Base-by-base conservation (phyloP, 2,113 vertebrate species). In the Psittacula cyanocephala region DNA sequence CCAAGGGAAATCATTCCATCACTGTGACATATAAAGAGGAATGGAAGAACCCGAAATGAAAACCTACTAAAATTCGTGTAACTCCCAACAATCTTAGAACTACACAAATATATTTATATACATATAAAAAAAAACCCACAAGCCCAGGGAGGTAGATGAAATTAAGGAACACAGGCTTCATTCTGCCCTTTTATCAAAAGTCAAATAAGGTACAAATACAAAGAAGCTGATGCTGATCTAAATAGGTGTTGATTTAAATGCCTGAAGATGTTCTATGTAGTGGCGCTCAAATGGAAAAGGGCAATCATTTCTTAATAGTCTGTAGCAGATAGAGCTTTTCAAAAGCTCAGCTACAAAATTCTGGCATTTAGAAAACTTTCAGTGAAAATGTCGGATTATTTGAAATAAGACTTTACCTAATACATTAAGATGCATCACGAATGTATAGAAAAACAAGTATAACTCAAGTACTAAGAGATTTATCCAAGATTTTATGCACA, bases 51-150 rank as follows among this genome's bases (percentile, higher is more conserved):
- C 43, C 49, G 3, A 49, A 69, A 93, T 19, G 17, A 81, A 94
- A 81, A 46, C 31, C 9, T 28, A 44, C 16, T 37, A 76, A 64
- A 78, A 88, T 44, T 1, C 22, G 7, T 23, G 0, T n/a, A 13
- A 18, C 39, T 68, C 47, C 25, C 29, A 86, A 55, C 25, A 63
- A 60, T 18, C 31, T 46, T 27, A 29, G 8, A 86, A 82, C 22
- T 86, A 53, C 14, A 19, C 11, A 65, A 82, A 47, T 35, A 57
- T 10, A 41, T 43, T 31, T 46, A 46, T n/a, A 35, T 4, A 55
- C 4, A 49, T 53, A 20, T 52, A 10, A 4, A 3, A 5, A 62
- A 83, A 60, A 28, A 8, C 35, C 0, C 0, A 50, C 39, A 78
- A 62, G 29, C 24, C 44, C 74, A 43, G 3, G 31, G n/a, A 67